These are phyloP conservation scores for Gila robusta DNA, from an alignment of 2,797 vertebrate species.

Conservation along the genomic window DNA sequence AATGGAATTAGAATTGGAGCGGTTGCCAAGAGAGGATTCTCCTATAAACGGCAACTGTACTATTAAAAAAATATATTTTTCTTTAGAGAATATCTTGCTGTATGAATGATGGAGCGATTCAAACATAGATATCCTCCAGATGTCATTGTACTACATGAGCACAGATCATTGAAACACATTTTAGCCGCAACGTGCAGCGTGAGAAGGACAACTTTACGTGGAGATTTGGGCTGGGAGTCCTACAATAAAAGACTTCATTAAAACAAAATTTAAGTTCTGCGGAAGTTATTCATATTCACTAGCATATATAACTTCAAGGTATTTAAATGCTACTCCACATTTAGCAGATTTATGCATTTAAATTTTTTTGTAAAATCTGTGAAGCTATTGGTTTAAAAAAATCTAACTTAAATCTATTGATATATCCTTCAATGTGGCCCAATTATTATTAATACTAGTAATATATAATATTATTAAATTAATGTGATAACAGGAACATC, in stretches of 20 bases:
- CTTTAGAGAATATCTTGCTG: conserved; percentile 34
- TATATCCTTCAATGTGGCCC: background rate
- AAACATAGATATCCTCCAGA: conserved; percentile 32
- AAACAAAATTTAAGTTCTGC: background rate
- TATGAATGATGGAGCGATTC: conserved; percentile 38
- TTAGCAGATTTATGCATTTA: background rate
- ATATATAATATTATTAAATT: background rate
- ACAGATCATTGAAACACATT: conserved; percentile 23
- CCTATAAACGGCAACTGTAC: conserved; percentile 35
- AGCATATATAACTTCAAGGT: background rate
- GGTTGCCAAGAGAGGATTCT: conserved; percentile 46
- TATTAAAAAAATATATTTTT: conserved; percentile 28
- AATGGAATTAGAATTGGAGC: conserved; percentile 43
- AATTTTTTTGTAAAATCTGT: background rate
- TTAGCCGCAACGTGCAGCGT: background rate
- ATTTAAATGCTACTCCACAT: background rate
- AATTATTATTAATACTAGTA: background rate
- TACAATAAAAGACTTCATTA: background rate
- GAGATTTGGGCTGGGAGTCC: background rate
- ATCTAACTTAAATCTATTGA: background rate
- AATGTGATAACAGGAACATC: background rate
- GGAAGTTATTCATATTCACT: background rate
- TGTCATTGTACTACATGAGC: conserved; percentile 24
- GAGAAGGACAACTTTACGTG: background rate
- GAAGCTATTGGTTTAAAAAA: background rate